Evolutionary conservation across 2,113 vertebrate species (phyloP), one percentile per base, ranked within the genome.

Genomic region (Apteryx mantelli): DNA sequence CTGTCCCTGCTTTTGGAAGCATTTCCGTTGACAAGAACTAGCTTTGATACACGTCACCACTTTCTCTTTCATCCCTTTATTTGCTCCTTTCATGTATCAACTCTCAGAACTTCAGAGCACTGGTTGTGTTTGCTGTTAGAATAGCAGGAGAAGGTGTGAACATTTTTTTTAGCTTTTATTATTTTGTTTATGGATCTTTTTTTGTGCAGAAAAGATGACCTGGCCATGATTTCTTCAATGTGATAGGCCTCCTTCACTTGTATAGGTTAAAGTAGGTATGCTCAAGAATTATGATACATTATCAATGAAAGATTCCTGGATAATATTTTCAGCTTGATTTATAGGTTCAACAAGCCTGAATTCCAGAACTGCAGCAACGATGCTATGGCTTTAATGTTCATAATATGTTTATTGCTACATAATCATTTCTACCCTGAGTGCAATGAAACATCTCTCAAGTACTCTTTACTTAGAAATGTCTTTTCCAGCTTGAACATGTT

Each of bases 31-130:
- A 22, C 55, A 70, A 75, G 30, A 21, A 61, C 44, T 46, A 63
- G 32, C 7, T 26, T 63, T 25, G 17, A 58, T 34, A 64, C 0
- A 0, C 10, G 55, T 83, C 36, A 58, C 14, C 7, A 5, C 14
- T 46, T 79, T 85, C 24, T 82, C n/a, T 56, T 63, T 86, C 46
- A 82, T 58, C 10, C 20, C 5, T 68, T 88, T 88, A 71, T 48
- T 86, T 83, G 36, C 11, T 80, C 12, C 30, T 80, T 86, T 91
- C 63, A 63, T 58, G 55, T 56, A 82, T 21, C 24, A 63, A 77
- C 61, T 75, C 63, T 81, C 18, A 88, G 22, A 89, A 74, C 7
- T 87, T 73, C 74, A 77, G 0, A 28, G 24, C 80, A 82, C 30
- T 48, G 24, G 6, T 6, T 85, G 64, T 91, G n/a, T 63, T 70